Evolutionary conservation across 2,888 invertebrate genomes (phyloP).

Genomic region (Callosobruchus maculatus): DNA sequence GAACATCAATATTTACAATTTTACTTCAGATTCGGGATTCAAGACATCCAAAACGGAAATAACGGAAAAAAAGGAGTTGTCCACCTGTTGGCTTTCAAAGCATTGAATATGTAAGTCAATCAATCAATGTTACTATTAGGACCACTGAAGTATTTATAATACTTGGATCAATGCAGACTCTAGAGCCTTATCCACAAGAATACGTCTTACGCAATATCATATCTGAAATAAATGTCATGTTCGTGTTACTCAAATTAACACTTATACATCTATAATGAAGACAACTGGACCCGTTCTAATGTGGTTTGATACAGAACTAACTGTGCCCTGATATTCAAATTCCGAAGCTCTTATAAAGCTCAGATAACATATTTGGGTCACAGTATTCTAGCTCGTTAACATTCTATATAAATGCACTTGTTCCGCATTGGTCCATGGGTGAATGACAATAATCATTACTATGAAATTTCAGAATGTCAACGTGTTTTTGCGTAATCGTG

Average conservation of each 20-base stretch:
- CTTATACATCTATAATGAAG: background rate
- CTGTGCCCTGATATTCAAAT: background rate
- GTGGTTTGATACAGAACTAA: background rate
- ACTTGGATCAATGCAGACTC: too few relatives aligned
- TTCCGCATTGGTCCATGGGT: background rate
- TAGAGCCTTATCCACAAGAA: background rate
- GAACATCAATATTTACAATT: too few relatives aligned
- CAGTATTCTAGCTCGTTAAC: background rate
- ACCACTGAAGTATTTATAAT: too few relatives aligned
- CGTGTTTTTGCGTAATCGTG: background rate
- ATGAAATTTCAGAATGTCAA: background rate
- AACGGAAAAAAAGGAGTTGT: too few relatives aligned
- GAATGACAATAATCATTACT: background rate
- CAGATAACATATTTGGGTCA: background rate
- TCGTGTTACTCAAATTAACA: background rate
- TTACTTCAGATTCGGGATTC: too few relatives aligned
- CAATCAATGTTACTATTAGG: too few relatives aligned
- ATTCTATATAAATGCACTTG: background rate
- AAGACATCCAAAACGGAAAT: too few relatives aligned
- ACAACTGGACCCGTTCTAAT: background rate
- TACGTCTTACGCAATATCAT: background rate
- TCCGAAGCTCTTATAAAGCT: background rate
- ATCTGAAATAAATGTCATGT: background rate
- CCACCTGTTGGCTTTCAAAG: too few relatives aligned
- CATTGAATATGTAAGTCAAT: too few relatives aligned